Evolutionary conservation across 92 coral and sea anemone species (phyloP).

Genomic region (Zoanthus sociatus): DNA sequence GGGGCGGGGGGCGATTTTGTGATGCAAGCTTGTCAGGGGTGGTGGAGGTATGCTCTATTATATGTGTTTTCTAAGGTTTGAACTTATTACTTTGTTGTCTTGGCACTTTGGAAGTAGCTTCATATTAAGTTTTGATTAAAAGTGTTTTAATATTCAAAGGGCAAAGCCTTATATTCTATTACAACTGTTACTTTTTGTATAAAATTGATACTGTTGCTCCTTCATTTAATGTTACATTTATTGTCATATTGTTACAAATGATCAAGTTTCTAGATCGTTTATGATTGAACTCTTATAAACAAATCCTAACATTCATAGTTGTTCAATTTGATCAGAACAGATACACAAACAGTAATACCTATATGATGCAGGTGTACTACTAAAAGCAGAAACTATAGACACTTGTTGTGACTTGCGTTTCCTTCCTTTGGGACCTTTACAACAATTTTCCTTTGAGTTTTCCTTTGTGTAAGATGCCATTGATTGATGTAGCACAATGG

Average conservation of each 20-base stretch:
- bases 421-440: background rate
- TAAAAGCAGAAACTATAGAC: conserved; percentile 27
- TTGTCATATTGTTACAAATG: conserved; percentile 9
- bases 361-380: background rate
- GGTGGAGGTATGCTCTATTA: too few relatives aligned
- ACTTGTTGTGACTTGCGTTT: conserved; percentile 1
- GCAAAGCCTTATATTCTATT: too few relatives aligned
- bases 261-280: background rate
- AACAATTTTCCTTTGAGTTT: conserved; percentile 1
- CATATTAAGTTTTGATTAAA: too few relatives aligned
- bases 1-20: too few relatives aligned
- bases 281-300: conserved; percentile 10
- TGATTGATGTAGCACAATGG: background rate
- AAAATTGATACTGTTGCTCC: background rate
- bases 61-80: too few relatives aligned
- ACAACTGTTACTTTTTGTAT: too few relatives aligned
- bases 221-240: background rate
- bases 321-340: too few relatives aligned
- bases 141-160: too few relatives aligned
- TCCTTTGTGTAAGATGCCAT: background rate
- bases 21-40: too few relatives aligned
- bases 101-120: too few relatives aligned
- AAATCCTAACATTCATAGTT: conserved; percentile 4
- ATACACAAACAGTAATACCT: conserved; percentile 16
- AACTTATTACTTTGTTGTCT: too few relatives aligned